Conservation (phyloP, 2,113 vertebrate species). For the Urocitellus parryii region DNA sequence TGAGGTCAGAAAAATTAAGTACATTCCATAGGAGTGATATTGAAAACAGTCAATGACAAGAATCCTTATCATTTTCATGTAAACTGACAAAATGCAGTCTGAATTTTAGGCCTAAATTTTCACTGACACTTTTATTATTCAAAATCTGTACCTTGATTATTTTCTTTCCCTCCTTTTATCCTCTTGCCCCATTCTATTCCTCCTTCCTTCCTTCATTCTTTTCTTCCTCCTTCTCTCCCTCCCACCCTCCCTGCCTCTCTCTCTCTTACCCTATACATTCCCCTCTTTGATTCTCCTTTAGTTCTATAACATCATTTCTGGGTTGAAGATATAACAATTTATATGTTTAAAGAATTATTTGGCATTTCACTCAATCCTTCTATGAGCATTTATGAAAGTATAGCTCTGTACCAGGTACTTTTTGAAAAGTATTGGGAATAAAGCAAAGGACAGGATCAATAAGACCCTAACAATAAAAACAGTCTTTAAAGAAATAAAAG, state of each 20-base stretch:
- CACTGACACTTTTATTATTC: neutral
- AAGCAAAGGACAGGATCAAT: neutral
- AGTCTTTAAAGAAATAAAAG: constrained; percentile 22
- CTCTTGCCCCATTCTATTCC: accelerated
- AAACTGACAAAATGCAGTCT: neutral
- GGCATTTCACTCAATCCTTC: neutral
- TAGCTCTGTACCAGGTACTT: neutral
- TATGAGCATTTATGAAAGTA: neutral
- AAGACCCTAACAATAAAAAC: neutral
- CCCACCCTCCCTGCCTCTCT: neutral
- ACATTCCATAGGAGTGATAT: neutral
- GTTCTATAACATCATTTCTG: neutral
- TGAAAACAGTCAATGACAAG: neutral
- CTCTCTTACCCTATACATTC: neutral
- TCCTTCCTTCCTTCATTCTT: neutral
- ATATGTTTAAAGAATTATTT: neutral
- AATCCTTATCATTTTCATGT: neutral
- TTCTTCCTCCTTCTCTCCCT: no score
- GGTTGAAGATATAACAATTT: neutral
- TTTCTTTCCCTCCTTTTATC: no score
- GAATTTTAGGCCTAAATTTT: neutral
- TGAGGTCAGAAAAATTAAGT: neutral
- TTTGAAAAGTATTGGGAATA: neutral
- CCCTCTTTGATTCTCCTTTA: neutral
- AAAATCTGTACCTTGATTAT: neutral